Conservation (phyloP, 2,797 vertebrate genomes). For the Pantherophis vulpinus region DNA sequence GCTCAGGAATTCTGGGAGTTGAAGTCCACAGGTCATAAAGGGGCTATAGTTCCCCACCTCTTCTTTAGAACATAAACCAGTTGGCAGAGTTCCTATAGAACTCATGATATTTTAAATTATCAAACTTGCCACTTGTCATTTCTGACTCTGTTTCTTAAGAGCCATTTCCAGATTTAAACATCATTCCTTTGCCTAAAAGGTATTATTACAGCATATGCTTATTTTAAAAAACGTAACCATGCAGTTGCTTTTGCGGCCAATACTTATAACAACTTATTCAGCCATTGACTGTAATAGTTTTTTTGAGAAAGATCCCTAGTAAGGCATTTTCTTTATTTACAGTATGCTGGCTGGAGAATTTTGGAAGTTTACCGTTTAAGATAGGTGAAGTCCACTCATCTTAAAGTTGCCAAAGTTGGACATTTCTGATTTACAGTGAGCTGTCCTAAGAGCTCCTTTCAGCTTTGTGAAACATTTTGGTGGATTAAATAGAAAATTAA, state of each 20-base stretch:
- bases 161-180: neutral
- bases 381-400: neutral
- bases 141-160: neutral
- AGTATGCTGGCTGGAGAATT: neutral
- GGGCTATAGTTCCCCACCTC: neutral
- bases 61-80: neutral
- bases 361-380: neutral
- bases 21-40: neutral
- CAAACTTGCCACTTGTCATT: neutral
- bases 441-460: neutral
- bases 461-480: neutral
- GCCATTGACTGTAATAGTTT: neutral
- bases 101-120: neutral
- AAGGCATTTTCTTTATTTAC: neutral
- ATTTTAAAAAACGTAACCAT: neutral
- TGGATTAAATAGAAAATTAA: neutral
- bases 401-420: neutral
- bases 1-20: neutral
- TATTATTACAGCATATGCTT: neutral
- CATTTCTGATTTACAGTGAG: neutral
- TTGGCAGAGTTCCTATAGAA: neutral
- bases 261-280: neutral
- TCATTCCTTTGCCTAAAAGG: neutral
- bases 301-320: neutral
- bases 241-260: neutral